phyloP scores from a whole-genome alignment of 2,888 invertebrate species.

The Drosophila colorata region DNA sequence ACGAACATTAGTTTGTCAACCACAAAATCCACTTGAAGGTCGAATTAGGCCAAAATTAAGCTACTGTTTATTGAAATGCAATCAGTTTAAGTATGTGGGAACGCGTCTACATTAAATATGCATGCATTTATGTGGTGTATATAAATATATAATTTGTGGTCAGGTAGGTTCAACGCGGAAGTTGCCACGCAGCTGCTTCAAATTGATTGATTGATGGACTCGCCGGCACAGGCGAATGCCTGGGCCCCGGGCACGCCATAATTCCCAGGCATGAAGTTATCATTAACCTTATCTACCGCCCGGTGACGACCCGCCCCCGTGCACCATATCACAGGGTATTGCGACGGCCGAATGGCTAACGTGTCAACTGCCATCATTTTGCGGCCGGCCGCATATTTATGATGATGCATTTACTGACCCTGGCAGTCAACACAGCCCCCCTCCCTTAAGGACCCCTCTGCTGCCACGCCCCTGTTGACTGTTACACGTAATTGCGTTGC shows the following conservation, averaged over 20 bases:
- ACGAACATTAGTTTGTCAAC: too few relatives aligned
- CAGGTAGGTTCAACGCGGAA: not conserved
- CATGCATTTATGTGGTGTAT: not conserved
- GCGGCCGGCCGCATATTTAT: slow-evolving; percentile 42
- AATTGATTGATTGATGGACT: slow-evolving; percentile 29
- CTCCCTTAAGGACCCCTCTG: too few relatives aligned
- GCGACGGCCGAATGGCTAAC: slow-evolving; percentile 39
- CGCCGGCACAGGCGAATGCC: not conserved
- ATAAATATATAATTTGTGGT: slow-evolving; percentile 1
- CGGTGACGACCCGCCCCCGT: too few relatives aligned
- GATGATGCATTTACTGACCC: slow-evolving; percentile 57
- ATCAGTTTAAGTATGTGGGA: not conserved
- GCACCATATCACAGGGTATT: not conserved
- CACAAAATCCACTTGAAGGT: not conserved
- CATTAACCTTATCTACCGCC: slow-evolving; percentile 31
- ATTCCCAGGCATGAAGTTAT: not conserved
- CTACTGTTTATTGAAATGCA: not conserved
- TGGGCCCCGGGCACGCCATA: too few relatives aligned
- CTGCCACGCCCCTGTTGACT: too few relatives aligned
- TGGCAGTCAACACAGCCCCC: not conserved
- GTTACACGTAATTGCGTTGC: slow-evolving; percentile 57
- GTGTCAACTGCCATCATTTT: slow-evolving; percentile 45
- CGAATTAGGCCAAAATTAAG: not conserved
- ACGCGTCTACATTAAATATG: not conserved
- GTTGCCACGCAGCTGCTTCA: not conserved